These are phyloP conservation scores for Lophius americanus DNA, from an alignment of 2,797 vertebrate species.

Conservation along the genomic window DNA sequence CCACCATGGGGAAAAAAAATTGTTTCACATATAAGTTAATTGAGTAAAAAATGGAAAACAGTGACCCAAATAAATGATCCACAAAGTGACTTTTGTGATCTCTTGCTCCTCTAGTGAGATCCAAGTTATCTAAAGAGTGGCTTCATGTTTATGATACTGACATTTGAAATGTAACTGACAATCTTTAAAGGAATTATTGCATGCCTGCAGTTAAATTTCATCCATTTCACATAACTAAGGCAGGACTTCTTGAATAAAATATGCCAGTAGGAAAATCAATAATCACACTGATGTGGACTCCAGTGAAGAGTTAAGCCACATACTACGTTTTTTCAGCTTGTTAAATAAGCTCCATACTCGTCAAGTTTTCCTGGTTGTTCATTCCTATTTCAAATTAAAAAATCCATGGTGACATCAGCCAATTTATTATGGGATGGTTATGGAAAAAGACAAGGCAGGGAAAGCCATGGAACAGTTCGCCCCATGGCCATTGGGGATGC, in stretches of 20 bases:
- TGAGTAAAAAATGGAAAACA: too few relatives aligned
- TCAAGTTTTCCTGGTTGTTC: slow-evolving; percentile 16
- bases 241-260: slow-evolving; percentile 25
- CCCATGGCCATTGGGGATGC: slow-evolving; percentile 34
- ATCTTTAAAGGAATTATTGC: too few relatives aligned
- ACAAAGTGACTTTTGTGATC: too few relatives aligned
- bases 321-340: slow-evolving; percentile 14
- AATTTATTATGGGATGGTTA: slow-evolving; percentile 37
- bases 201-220: slow-evolving; percentile 10
- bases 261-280: neutral
- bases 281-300: slow-evolving; percentile 14
- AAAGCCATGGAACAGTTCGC: slow-evolving; percentile 45
- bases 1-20: too few relatives aligned
- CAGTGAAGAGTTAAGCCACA: slow-evolving; percentile 10
- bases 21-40: too few relatives aligned
- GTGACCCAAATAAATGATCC: too few relatives aligned
- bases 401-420: slow-evolving; percentile 41
- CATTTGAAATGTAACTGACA: too few relatives aligned
- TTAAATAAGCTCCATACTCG: slow-evolving; percentile 24
- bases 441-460: slow-evolving; percentile 24
- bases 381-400: slow-evolving; percentile 53
- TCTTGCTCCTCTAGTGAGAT: too few relatives aligned
- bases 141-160: too few relatives aligned
- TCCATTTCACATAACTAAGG: neutral
- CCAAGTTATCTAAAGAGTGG: too few relatives aligned